Conservation (phyloP, 2,888 invertebrate genomes). For the Eumacrocentrus americanus region DNA sequence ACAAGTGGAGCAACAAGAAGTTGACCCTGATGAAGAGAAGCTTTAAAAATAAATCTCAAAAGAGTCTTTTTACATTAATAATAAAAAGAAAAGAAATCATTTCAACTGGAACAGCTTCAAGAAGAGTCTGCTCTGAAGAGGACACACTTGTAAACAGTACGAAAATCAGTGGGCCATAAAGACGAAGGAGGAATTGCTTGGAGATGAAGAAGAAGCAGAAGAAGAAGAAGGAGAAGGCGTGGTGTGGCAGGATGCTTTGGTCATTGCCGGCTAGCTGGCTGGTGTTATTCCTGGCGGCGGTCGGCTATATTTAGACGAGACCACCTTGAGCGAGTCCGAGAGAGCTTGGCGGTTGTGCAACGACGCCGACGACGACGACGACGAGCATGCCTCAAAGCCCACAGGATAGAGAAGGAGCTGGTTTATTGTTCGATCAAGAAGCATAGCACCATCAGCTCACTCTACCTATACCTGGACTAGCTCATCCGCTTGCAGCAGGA, state of each 20-base stretch:
- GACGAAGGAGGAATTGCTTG: not conserved
- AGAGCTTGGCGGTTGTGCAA: slow-evolving; percentile 22
- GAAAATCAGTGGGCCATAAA: not conserved
- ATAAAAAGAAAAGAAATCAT: not conserved
- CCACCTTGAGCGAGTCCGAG: slow-evolving; percentile 57
- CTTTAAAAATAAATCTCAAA: slow-evolving; percentile 1
- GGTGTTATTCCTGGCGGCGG: slow-evolving; percentile 57
- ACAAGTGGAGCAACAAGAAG: slow-evolving; percentile 17
- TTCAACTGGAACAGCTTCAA: not conserved
- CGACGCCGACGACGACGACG: slow-evolving; percentile 1
- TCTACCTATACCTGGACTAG: not conserved
- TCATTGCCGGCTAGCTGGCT: slow-evolving; percentile 52
- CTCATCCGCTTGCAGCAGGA: too few relatives aligned
- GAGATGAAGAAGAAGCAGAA: too few relatives aligned
- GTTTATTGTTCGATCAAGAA: slow-evolving; percentile 3
- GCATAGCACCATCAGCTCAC: not conserved
- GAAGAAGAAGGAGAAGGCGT: slow-evolving; percentile 33
- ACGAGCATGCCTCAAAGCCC: slow-evolving; percentile 14
- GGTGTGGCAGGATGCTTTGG: slow-evolving; percentile 49
- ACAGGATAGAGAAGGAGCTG: not conserved
- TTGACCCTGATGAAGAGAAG: slow-evolving; percentile 16
- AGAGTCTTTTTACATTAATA: too few relatives aligned
- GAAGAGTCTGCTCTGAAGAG: not conserved
- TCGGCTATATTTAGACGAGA: slow-evolving; percentile 60
- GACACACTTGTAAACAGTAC: too few relatives aligned